These are phyloP conservation scores for Dusona sp. DNA, from an alignment of 2,888 invertebrate species.

Conservation along the genomic window DNA sequence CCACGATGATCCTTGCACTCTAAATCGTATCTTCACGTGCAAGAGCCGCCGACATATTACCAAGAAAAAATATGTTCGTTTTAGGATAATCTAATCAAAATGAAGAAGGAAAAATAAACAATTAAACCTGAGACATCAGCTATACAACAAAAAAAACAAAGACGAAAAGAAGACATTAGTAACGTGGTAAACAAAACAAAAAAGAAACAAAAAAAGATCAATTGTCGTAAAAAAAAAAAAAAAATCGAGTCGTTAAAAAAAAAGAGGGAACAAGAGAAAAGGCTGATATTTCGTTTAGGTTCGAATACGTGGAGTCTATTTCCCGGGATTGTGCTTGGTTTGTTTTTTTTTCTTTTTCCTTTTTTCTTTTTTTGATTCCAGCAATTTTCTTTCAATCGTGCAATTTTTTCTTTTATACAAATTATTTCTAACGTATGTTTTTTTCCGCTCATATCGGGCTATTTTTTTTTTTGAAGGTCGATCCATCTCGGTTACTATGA, in stretches of 20 bases:
- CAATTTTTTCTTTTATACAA: slow-evolving; percentile 3
- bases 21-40: slow-evolving; percentile 78
- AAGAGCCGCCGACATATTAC: slow-evolving; percentile 78
- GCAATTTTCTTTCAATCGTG: background rate
- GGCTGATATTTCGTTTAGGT: slow-evolving; percentile 35
- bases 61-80: slow-evolving; percentile 79
- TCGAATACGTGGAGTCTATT: background rate
- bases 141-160: slow-evolving; percentile 71
- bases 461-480: background rate
- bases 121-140: slow-evolving; percentile 74
- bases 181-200: slow-evolving; percentile 56
- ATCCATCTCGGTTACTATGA: background rate
- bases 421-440: background rate
- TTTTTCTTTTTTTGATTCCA: background rate
- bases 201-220: slow-evolving; percentile 50
- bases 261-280: slow-evolving; percentile 22
- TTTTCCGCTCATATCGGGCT: background rate
- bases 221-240: slow-evolving; percentile 36
- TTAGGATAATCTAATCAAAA: slow-evolving; percentile 81
- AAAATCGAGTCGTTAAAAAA: slow-evolving; percentile 12
- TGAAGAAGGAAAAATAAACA: slow-evolving; percentile 59
- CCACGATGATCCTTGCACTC: slow-evolving; percentile 32
- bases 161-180: slow-evolving; percentile 63
- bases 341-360: slow-evolving; percentile 4
- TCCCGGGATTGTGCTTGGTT: slow-evolving; percentile 5